Base-by-base conservation (phyloP, 2,888 invertebrate genomes). In the Drosophila rellima region DNA sequence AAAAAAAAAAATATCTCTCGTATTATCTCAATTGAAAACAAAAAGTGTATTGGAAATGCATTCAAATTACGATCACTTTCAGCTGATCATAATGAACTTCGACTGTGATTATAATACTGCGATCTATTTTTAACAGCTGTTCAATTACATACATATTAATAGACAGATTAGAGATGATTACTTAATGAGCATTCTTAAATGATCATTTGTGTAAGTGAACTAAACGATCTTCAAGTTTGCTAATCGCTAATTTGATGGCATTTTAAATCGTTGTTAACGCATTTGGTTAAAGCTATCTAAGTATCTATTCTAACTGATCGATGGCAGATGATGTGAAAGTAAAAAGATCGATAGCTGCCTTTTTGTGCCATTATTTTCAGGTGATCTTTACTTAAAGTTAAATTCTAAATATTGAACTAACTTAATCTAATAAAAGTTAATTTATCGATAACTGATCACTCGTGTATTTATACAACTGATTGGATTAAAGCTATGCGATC, bases 81-180 rank as follows among this genome's bases (percentile, higher is more conserved):
- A 35, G 20, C 33, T 50, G 50, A 47, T 47, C 47, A 29, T 29
- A 42, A 42, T 42, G 42, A 23, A 42, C 45, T 45, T 48, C 31
- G 31, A 18, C 48, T 48, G 13, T 48, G 33, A 33, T 18, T 26
- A 5, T 5, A 26, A 8, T 33, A 8, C 7, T 18, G 8, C 40
- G 13, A 5, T 18, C 52, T 31, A 31, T n/a, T 42, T 55, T 55
- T 31, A 40, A 29, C 10, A 13, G 42, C n/a, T 15, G 31, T 42
- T 31, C n/a, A 18, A 40, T 18, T 18, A 18, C 52, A n/a, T 18
- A 18, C 52, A n/a, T 18, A 40, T 29, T 6, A 5, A 42, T 40
- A 13, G 10, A 5, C n/a, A 18, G n/a, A 52, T 52, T 37, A 23
- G 3, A 37, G 3, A 37, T n/a, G 50, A 51, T 51, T 1, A 11